Conservation (phyloP, 1,140 invertebrate genomes). For the Drosophila biarmipes region DNA sequence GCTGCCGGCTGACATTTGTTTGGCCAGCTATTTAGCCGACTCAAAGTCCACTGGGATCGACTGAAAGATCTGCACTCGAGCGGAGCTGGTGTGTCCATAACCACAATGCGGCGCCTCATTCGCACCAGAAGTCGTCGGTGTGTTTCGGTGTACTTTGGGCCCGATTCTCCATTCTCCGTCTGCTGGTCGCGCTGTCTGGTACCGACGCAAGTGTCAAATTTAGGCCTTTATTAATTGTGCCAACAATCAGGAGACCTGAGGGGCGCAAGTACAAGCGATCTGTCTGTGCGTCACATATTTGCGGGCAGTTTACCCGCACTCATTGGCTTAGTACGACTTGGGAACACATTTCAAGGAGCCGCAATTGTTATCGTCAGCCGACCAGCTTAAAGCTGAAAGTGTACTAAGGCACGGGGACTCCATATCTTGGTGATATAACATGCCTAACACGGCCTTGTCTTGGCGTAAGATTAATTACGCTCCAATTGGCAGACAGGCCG, state of each 20-base stretch:
- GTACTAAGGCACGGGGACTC: constrained; percentile 21
- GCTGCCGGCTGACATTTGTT: constrained; percentile 31
- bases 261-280: constrained; percentile 12
- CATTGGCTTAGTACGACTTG: constrained; percentile 25
- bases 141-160: background rate
- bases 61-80: constrained; percentile 40
- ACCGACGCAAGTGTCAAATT: constrained; percentile 47
- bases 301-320: constrained; percentile 7
- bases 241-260: constrained; percentile 35
- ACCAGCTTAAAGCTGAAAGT: constrained; percentile 22
- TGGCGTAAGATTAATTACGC: constrained; percentile 74
- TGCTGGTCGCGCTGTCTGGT: constrained; percentile 53
- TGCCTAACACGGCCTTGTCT: constrained; percentile 58
- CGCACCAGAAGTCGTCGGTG: constrained; percentile 19
- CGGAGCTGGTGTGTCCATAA: constrained; percentile 22
- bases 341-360: constrained; percentile 13
- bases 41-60: constrained; percentile 39
- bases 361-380: constrained; percentile 38
- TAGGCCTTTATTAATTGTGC: constrained; percentile 53
- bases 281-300: constrained; percentile 52
- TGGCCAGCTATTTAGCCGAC: constrained; percentile 35
- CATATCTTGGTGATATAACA: constrained; percentile 61
- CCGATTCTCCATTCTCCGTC: background rate
- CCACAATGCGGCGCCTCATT: constrained; percentile 46
- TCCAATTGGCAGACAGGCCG: constrained; percentile 65